Evolutionary conservation across 2,888 invertebrate species (phyloP), one percentile per base, ranked within the genome.

Genomic region (Orthonychiurus folsomi): DNA sequence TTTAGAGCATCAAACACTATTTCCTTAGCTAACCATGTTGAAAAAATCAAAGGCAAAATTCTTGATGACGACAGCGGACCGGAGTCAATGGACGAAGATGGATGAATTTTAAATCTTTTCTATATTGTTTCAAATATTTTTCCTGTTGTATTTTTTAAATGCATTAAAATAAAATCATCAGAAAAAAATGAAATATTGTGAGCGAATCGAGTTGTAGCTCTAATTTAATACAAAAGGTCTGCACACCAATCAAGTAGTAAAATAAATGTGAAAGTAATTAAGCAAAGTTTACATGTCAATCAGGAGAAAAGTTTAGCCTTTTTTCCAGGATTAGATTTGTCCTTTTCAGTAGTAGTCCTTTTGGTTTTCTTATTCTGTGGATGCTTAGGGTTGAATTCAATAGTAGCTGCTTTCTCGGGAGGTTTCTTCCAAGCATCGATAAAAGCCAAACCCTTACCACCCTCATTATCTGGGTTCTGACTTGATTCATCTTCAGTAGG

Each of bases 401-500:
- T 20, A n/a, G 53, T 58, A 1, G 57, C 52, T 28, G 64, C 64
- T 50, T 72, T 71, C n/a, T 72, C 69, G 1, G 52, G 50, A 0
- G 69, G 69, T 56, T 71, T 72, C 21, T 67, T 71, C 72, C 72
- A 72, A 0, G 66, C 66, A 37, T 72, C 71, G 62, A 72, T 69
- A 9, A 67, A 58, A 3, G 65, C 63, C 3, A 72, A 37, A 1
- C 69, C 69, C 56, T 64, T 67, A 1, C 59, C 61, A 23, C 52
- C 63, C 15, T 37, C 37, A 52, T n/a, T n/a, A n/a, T 59, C 61
- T 47, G 20, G 48, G 47, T 54, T 59, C 1, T 58, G 15, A 24
- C 63, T 56, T 48, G 15, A 24, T 54, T 24, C 56, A 18, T 56
- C 54, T 18, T 61, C 62, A 37, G 27, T 28, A 3, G 50, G n/a